A percentile compares a stretch with the other conserved stretches of the same genome.
Evolutionary conservation across 2,888 invertebrate genomes (phyloP).

Genomic region (Drosophila neotestacea): DNA sequence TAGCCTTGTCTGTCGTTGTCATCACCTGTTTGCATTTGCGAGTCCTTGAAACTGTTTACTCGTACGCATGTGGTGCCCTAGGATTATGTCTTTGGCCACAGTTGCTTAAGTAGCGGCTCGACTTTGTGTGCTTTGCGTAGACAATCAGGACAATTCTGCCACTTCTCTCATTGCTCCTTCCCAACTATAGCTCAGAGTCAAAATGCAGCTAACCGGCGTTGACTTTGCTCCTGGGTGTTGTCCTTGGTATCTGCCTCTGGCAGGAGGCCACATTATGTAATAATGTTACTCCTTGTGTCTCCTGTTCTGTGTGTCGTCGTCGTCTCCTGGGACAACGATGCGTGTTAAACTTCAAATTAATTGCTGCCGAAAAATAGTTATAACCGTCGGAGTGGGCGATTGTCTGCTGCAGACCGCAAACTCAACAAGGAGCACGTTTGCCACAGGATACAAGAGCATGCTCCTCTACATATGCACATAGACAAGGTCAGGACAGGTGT

Average conservation of each 20-base stretch:
- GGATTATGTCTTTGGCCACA: slow-evolving; percentile 54
- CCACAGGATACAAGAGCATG: slow-evolving; percentile 32
- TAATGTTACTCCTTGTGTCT: slow-evolving; percentile 50
- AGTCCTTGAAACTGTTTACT: slow-evolving; percentile 81
- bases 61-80: slow-evolving; percentile 51
- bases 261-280: slow-evolving; percentile 58
- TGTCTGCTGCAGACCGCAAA: slow-evolving; percentile 70
- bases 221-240: slow-evolving; percentile 14
- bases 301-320: slow-evolving; percentile 11
- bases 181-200: neutral
- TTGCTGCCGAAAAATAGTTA: slow-evolving; percentile 76
- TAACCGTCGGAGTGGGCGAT: slow-evolving; percentile 30
- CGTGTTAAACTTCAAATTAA: slow-evolving; percentile 80
- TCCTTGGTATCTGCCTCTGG: slow-evolving; percentile 15
- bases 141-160: slow-evolving; percentile 18
- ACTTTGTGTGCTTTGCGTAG: slow-evolving; percentile 28
- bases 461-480: slow-evolving; percentile 14
- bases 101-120: slow-evolving; percentile 51
- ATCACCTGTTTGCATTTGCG: slow-evolving; percentile 82
- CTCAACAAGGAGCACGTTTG: slow-evolving; percentile 74
- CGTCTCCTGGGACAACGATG: slow-evolving; percentile 34
- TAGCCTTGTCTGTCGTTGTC: slow-evolving; percentile 67
- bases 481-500: slow-evolving; percentile 48
- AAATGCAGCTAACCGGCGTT: slow-evolving; percentile 28
- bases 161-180: neutral